These are phyloP conservation scores for Empis stercorea DNA, from an alignment of 2,888 invertebrate species.

Conservation along the genomic window DNA sequence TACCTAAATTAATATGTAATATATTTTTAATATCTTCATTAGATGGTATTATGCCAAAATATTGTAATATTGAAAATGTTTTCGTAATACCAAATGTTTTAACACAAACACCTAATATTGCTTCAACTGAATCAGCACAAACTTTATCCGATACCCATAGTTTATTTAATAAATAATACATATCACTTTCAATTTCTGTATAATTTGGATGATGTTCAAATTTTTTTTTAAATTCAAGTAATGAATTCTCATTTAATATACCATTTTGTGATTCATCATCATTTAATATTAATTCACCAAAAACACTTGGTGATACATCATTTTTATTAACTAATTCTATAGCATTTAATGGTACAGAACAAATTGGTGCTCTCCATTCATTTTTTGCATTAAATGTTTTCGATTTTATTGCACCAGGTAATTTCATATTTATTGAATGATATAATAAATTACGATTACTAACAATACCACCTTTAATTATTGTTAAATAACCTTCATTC, in stretches of 20 bases:
- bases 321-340: slow-evolving; percentile 15
- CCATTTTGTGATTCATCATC: slow-evolving; percentile 33
- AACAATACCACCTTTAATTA: slow-evolving; percentile 50
- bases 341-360: slow-evolving; percentile 44
- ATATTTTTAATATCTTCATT: slow-evolving; percentile 29
- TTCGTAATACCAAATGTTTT: slow-evolving; percentile 36
- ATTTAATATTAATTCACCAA: slow-evolving; percentile 39
- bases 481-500: slow-evolving; percentile 63
- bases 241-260: slow-evolving; percentile 20
- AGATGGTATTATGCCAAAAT: slow-evolving; percentile 48
- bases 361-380: slow-evolving; percentile 75
- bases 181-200: slow-evolving; percentile 3
- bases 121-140: slow-evolving; percentile 68
- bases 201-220: slow-evolving; percentile 15
- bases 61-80: slow-evolving; percentile 45
- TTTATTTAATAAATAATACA: background rate
- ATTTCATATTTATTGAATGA: slow-evolving; percentile 40
- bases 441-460: slow-evolving; percentile 78
- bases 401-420: slow-evolving; percentile 20
- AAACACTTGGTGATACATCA: slow-evolving; percentile 34
- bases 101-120: slow-evolving; percentile 64
- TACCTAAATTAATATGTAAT: slow-evolving; percentile 22
- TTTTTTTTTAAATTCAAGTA: slow-evolving; percentile 19
- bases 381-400: slow-evolving; percentile 49
- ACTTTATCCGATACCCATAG: slow-evolving; percentile 40